Percentiles rank a stretch among this genome's conserved stretches.
These are phyloP conservation scores for Apantesis nais DNA, from an alignment of 2,888 invertebrate genomes.

Conservation along the genomic window DNA sequence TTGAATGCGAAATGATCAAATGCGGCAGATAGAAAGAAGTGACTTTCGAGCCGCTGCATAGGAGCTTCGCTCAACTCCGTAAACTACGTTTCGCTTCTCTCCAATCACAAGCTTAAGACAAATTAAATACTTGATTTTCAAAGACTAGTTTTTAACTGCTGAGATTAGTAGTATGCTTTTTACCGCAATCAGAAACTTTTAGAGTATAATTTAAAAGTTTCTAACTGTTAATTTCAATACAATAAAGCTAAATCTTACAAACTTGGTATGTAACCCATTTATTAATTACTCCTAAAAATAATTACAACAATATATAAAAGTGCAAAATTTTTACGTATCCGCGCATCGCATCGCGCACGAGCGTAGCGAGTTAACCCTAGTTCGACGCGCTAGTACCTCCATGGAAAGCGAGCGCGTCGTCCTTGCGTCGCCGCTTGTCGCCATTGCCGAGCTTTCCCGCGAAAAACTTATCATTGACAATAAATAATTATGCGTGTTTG, in stretches of 20 bases:
- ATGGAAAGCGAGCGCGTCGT: constrained; percentile 69
- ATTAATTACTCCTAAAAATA: constrained; percentile 2
- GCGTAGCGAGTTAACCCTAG: constrained; percentile 55
- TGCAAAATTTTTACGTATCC: constrained; percentile 45
- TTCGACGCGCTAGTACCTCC: constrained; percentile 65
- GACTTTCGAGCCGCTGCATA: too few relatives aligned
- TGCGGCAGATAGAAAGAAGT: too few relatives aligned
- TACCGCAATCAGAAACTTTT: neutral
- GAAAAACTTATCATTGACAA: constrained; percentile 66
- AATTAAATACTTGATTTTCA: too few relatives aligned
- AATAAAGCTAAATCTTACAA: neutral
- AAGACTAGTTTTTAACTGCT: neutral
- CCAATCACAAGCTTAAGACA: too few relatives aligned
- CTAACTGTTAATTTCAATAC: neutral
- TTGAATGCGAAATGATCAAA: too few relatives aligned
- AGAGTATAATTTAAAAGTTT: neutral
- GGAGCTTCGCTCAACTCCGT: too few relatives aligned
- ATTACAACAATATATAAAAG: constrained; percentile 23
- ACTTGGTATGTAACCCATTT: neutral
- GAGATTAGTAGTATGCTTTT: neutral
- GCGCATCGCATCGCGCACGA: constrained; percentile 76
- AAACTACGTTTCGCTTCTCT: too few relatives aligned
- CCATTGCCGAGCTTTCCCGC: constrained; percentile 67
- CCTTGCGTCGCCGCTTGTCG: constrained; percentile 47
- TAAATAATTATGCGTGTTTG: constrained; percentile 33